Conservation (phyloP, 1,140 invertebrate species). For the Lysiphlebus fabarum region DNA sequence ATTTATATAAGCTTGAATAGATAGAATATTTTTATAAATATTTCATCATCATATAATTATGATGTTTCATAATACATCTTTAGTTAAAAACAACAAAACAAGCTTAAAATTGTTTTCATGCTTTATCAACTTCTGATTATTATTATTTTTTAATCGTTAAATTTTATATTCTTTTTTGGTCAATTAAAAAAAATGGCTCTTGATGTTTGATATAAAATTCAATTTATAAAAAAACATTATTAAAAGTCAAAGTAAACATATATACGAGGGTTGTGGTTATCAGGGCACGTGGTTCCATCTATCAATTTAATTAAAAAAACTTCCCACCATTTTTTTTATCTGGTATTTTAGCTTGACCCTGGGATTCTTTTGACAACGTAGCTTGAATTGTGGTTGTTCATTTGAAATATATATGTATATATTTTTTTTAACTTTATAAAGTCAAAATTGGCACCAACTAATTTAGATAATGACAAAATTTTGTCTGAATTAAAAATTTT, state of each 20-base stretch:
- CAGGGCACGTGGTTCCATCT: conserved; percentile 27
- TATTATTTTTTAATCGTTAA: too few species aligned
- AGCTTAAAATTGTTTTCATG: too few species aligned
- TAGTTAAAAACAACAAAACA: too few species aligned
- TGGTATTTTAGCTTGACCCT: not conserved
- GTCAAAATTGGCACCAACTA: conserved; percentile 21
- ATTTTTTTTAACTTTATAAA: conserved; percentile 21
- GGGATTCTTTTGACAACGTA: conserved; percentile 11
- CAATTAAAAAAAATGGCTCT: not conserved
- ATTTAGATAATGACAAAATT: not conserved
- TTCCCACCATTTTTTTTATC: conserved; percentile 6
- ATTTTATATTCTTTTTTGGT: too few species aligned
- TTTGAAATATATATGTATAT: not conserved
- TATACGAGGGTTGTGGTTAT: not conserved
- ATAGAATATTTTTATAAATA: too few species aligned
- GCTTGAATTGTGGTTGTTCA: not conserved
- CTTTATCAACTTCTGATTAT: too few species aligned
- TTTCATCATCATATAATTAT: too few species aligned
- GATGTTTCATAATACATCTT: too few species aligned
- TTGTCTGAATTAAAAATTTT: conserved; percentile 12
- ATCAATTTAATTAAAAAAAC: conserved; percentile 44
- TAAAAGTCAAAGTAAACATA: conserved; percentile 14
- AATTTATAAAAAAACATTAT: conserved; percentile 42
- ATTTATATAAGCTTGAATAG: too few species aligned
- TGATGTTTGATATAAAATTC: not conserved